phyloP scores from a whole-genome alignment of 2,113 vertebrate genomes.

The Bettongia penicillata region DNA sequence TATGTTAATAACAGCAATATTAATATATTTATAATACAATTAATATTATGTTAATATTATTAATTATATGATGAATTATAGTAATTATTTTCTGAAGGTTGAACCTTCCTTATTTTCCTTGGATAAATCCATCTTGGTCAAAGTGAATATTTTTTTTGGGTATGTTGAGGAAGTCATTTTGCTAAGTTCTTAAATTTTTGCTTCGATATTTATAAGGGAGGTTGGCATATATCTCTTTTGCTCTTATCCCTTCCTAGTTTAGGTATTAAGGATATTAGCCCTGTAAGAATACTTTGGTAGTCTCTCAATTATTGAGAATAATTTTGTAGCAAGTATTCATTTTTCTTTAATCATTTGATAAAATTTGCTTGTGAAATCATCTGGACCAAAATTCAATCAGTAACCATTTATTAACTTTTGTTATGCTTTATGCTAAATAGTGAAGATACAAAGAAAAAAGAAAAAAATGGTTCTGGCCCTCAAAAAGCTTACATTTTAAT shows the following conservation, averaged over 20 bases:
- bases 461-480: background rate
- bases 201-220: background rate
- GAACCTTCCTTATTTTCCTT: background rate
- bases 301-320: background rate
- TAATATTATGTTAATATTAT: too few relatives aligned
- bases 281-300: background rate
- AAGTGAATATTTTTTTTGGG: background rate
- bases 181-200: background rate
- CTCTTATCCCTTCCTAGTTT: background rate
- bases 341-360: background rate
- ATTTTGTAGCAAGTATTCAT: slow-evolving; percentile 20
- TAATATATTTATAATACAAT: too few relatives aligned
- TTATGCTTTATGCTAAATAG: background rate
- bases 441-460: background rate
- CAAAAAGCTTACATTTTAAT: background rate
- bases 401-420: background rate
- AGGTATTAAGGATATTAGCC: background rate
- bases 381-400: background rate
- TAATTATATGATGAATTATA: background rate
- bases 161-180: background rate
- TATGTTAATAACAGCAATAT: too few relatives aligned
- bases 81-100: background rate
- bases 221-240: slow-evolving; percentile 5
- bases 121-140: slow-evolving; percentile 14
- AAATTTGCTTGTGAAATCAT: background rate